Percentiles rank a stretch among this genome's conserved stretches.
Conservation (phyloP, 2,797 vertebrate species). For the Acropternis orthonyx region DNA sequence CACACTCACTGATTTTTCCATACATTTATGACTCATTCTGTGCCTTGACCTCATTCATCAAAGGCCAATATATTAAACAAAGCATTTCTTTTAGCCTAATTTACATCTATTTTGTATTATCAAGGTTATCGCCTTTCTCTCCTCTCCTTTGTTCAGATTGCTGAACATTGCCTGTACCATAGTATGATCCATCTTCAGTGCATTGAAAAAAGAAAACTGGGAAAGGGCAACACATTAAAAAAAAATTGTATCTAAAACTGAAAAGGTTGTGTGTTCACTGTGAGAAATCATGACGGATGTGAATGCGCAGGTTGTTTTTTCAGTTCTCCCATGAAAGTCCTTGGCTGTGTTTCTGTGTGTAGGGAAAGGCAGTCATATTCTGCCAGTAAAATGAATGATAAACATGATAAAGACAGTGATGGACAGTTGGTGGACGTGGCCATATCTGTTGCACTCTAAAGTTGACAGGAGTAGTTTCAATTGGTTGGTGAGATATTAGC, state of each 20-base stretch:
- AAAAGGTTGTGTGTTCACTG: neutral
- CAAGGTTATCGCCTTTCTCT: neutral
- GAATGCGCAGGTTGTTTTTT: neutral
- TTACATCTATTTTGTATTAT: neutral
- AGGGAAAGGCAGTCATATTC: neutral
- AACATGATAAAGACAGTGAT: neutral
- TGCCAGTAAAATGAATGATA: neutral
- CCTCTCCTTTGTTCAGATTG: neutral
- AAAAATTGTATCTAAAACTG: neutral
- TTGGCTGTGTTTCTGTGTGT: neutral
- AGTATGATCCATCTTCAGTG: accelerated
- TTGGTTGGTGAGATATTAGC: neutral
- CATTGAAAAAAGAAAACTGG: neutral
- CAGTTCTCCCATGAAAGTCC: neutral
- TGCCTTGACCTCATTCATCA: neutral
- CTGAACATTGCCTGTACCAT: neutral
- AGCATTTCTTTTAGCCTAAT: neutral
- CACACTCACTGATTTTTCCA: neutral
- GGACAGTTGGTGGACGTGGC: neutral
- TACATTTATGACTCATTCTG: neutral
- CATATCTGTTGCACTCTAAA: neutral
- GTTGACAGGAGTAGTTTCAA: neutral
- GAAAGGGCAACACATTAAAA: neutral
- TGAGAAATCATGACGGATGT: neutral
- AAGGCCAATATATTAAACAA: neutral